Evolutionary conservation across 2,797 vertebrate species (phyloP), one percentile per base, ranked within the genome.

Genomic region (Acestrorhynchus altus): DNA sequence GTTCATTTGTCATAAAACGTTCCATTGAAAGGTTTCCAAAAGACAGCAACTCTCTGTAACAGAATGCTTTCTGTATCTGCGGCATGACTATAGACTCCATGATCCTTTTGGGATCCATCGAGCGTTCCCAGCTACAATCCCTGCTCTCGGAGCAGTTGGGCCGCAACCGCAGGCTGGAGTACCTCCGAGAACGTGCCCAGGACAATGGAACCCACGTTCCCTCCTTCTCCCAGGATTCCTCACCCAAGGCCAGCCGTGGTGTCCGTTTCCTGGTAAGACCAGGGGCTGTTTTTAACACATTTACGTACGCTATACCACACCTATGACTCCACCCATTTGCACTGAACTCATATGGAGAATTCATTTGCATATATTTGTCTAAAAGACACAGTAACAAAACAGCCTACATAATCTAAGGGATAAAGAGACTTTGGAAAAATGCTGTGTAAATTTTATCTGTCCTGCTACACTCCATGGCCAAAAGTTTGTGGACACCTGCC

Each of bases 61-160:
- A 7, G 24, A 15, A 8, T 10, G 1, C 9, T 40, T 0, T 40
- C 8, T 61, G 35, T 75, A 40, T 77, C 59, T 88, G 22, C 71
- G 72, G 52, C 49, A 47, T 74, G 61, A 35, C 70, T 60, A 28
- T 88, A 96, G 98, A 99, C 77, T 98, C 98, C 63, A 99, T 99
- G 98, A 98, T 99, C 90, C 93, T 99, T 73, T 93, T 99, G 89
- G 98, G 98, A 67, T 99, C 98, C 90, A 98, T 99, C 0, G 98
- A 99, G 88, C 94, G 97, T 16, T 87, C 95, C 0, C 96, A 98
- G 93, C 94, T 99, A 28, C 95, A 96, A 86, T 91, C 95, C 0
- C 90, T 99, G 81, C 94, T 99, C 79, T 92, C 90, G 1, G 85
- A 90, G 18, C 98, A 99, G 90, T 92, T 99, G 84, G 90, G 96